Evolutionary conservation across 1,140 invertebrate species (phyloP).

Genomic region (Plutomurus gul): DNA sequence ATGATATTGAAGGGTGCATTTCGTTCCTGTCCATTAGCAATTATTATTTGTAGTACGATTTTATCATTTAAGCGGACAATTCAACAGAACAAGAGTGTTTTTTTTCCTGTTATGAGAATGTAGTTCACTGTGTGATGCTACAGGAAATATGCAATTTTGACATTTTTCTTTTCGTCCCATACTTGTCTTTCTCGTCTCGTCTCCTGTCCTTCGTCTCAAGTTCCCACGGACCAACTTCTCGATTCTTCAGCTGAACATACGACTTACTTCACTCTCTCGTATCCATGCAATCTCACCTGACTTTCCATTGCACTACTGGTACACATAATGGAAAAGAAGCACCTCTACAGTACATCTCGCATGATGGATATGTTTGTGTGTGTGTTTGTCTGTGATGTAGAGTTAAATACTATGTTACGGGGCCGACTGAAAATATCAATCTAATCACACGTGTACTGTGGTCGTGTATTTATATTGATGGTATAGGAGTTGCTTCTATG

Average conservation of each 20-base stretch:
- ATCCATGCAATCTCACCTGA: neutral
- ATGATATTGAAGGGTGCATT: neutral
- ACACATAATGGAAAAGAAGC: too few relatives aligned
- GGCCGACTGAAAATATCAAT: too few relatives aligned
- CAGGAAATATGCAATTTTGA: slow-evolving; percentile 30
- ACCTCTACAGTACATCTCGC: too few relatives aligned
- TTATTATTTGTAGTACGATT: neutral
- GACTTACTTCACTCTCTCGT: neutral
- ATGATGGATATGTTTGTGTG: too few relatives aligned
- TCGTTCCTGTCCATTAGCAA: neutral
- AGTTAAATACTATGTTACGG: too few relatives aligned
- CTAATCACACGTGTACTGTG: too few relatives aligned
- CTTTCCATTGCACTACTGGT: too few relatives aligned
- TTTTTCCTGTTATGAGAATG: slow-evolving; percentile 3
- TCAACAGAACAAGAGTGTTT: neutral
- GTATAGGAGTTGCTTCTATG: too few relatives aligned
- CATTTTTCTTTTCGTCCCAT: slow-evolving; percentile 16
- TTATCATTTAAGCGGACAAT: too few relatives aligned
- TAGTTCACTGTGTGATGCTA: neutral
- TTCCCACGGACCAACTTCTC: neutral
- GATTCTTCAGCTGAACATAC: neutral
- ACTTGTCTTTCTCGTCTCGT: neutral
- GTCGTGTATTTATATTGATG: too few relatives aligned
- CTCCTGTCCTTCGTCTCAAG: neutral
- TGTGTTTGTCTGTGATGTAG: too few relatives aligned